These are phyloP conservation scores for Periplaneta americana DNA, from an alignment of 1,140 invertebrate species.

Conservation along the genomic window DNA sequence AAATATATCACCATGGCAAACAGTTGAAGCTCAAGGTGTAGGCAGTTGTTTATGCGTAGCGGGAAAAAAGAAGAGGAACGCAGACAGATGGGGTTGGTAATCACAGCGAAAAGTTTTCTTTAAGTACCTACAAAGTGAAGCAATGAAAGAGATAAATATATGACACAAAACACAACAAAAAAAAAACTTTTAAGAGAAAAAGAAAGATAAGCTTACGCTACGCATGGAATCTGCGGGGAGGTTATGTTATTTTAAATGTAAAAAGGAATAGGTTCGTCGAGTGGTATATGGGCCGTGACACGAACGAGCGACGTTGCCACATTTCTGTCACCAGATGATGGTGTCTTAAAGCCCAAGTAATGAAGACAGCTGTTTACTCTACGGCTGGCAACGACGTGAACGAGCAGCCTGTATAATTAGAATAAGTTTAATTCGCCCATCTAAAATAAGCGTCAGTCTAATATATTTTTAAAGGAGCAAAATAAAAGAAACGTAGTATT, in stretches of 20 bases:
- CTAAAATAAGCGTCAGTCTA: not conserved
- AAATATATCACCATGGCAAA: not conserved
- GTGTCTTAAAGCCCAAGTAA: not conserved
- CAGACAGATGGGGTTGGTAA: not conserved
- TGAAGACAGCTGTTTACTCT: not conserved
- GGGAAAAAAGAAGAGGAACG: not conserved
- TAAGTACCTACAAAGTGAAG: not conserved
- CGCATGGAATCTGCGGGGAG: not conserved
- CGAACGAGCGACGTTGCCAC: not conserved
- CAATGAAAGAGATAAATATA: not conserved
- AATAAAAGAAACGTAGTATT: not conserved
- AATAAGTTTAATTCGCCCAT: not conserved
- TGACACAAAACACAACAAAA: not conserved
- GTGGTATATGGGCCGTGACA: not conserved
- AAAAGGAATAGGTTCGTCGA: not conserved
- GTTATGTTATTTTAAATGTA: not conserved
- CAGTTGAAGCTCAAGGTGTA: not conserved
- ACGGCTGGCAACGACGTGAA: not conserved
- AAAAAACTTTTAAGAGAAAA: not conserved
- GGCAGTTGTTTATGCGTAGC: not conserved
- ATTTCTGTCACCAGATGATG: not conserved
- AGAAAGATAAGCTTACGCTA: not conserved
- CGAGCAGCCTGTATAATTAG: not conserved
- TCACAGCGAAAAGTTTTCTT: not conserved
- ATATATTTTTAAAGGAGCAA: not conserved